Percentiles rank a stretch among this genome's conserved stretches.
phyloP scores from a whole-genome alignment of 1,140 invertebrate genomes.

The Musca domestica region DNA sequence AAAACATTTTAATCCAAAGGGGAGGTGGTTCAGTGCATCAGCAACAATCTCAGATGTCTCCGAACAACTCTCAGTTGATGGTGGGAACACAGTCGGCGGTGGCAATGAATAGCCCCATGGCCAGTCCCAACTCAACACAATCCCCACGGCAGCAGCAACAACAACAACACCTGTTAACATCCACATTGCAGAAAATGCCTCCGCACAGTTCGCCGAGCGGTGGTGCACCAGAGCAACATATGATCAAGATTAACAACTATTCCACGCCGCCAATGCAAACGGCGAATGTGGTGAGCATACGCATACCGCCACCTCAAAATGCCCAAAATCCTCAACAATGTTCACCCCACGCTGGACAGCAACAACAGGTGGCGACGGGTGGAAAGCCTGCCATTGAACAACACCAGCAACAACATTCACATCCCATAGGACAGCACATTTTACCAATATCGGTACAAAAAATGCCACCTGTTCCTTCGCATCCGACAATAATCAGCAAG shows the following conservation, averaged over 20 bases:
- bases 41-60: constrained; percentile 29
- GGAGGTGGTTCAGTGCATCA: neutral
- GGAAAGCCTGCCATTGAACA: constrained; percentile 39
- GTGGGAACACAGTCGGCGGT: neutral
- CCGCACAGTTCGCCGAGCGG: neutral
- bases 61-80: neutral
- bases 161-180: constrained; percentile 1
- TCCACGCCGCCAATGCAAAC: neutral
- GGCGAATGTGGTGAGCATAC: neutral
- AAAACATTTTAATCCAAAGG: constrained; percentile 25
- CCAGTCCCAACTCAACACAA: constrained; percentile 30
- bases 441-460: constrained; percentile 40
- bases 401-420: constrained; percentile 33
- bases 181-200: neutral
- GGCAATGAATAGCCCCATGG: constrained; percentile 36
- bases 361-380: neutral
- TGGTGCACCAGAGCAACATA: neutral
- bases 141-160: constrained; percentile 28
- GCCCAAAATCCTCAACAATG: no score
- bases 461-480: constrained; percentile 41
- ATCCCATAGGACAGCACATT: constrained; percentile 13
- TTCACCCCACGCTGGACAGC: neutral
- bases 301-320: neutral
- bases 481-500: constrained; percentile 50
- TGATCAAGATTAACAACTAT: constrained; percentile 12